Percentiles rank a stretch among this genome's conserved stretches.
phyloP scores from a whole-genome alignment of 2,113 vertebrate genomes.

The Nycticebus coucang region DNA sequence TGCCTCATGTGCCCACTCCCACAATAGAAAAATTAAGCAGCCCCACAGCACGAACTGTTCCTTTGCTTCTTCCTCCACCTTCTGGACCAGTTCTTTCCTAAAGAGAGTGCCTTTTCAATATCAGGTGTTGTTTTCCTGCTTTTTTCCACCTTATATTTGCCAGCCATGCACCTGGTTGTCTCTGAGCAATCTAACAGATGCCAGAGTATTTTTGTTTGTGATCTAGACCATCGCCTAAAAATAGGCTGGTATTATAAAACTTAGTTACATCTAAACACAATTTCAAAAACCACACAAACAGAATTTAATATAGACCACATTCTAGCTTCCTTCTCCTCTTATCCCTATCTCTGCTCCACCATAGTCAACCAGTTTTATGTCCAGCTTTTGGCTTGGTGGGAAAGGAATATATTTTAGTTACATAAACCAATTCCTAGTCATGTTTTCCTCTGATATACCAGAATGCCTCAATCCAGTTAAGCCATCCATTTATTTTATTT shows the following conservation, averaged over 20 bases:
- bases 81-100: conserved; percentile 25
- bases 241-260: conserved; percentile 34
- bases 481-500: neutral
- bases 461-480: neutral
- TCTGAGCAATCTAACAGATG: conserved; percentile 24
- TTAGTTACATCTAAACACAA: neutral
- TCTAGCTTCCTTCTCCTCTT: neutral
- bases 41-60: neutral
- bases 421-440: neutral
- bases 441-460: conserved; percentile 36
- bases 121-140: neutral
- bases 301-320: neutral
- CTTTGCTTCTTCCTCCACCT: neutral
- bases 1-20: neutral
- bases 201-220: neutral
- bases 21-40: conserved; percentile 45
- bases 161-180: neutral
- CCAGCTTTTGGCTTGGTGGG: neutral
- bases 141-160: conserved; percentile 20
- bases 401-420: conserved; percentile 16
- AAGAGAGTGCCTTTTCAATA: conserved; percentile 19
- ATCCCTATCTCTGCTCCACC: neutral
- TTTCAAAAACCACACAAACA: conserved; percentile 13
- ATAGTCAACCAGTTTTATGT: neutral
- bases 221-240: conserved; percentile 28